Base-by-base conservation (phyloP, 2,797 vertebrate species). In the Hapalemur alaotrensis region DNA sequence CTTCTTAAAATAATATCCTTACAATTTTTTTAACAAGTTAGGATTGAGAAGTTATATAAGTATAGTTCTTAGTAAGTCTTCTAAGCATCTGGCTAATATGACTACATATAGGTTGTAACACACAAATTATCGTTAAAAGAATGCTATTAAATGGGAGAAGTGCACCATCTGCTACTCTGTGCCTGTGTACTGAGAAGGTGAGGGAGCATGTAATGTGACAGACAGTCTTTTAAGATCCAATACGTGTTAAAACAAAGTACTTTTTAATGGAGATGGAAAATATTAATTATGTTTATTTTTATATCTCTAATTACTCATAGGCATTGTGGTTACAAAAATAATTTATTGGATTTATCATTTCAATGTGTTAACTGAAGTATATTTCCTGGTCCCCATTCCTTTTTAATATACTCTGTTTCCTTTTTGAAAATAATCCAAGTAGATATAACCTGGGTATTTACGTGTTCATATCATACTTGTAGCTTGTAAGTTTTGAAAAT, bases 401-500 rank as follows among this genome's bases (percentile, higher is more conserved):
- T 91, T 76, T 65, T n/a, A 93, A 63, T 87, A 75, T 67, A 59
- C 7, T 61, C 22, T 87, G 52, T 65, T 82, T 69, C 61, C 46
- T 83, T 72, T 79, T 79, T 54, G 48, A 87, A 92, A 92, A 84
- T 43, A 85, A 50, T 76, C n/a, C 22, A 96, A 73, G 50, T 89
- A 79, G 20, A 69, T 84, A 25, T 82, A 57, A 81, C 3, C 50
- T 52, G 2, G 38, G 54, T 41, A 11, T 78, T 88, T 65, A 63
- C 35, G 25, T 75, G 23, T 52, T 69, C 46, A 89, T 32, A 28
- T 65, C 30, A 7, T 46, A 38, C 46, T 94, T 93, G 67, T 48
- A 92, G 38, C 22, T 67, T 94, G 76, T 54, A 95, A 73, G 61
- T 50, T 82, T 88, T 95, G 28, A 89, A 95, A 94, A 76, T 41